phyloP scores from a whole-genome alignment of 2,888 invertebrate genomes.

The Tetranychus truncatus region DNA sequence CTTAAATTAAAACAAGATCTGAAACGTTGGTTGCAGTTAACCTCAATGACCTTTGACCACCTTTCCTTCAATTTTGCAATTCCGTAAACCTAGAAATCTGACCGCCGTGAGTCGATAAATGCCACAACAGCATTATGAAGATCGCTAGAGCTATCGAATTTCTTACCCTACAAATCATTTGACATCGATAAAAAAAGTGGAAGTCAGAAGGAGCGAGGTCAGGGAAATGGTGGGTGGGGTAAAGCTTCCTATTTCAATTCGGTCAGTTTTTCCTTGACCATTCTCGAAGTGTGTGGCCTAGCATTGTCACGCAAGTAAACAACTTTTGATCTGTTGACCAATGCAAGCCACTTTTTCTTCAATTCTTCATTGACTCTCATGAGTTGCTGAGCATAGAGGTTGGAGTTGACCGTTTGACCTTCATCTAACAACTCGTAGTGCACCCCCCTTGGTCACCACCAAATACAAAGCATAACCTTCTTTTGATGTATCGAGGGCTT shows the following conservation, averaged over 20 bases:
- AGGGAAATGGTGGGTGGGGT: too few species aligned
- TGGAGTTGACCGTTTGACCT: too few species aligned
- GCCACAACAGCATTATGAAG: background rate
- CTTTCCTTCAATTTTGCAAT: background rate
- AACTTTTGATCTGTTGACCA: too few species aligned
- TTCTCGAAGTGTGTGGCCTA: too few species aligned
- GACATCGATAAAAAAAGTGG: conserved; percentile 3
- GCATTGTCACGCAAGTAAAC: too few species aligned
- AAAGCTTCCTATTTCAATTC: conserved; percentile 21
- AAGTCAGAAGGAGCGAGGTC: conserved; percentile 24
- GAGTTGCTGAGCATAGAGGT: conserved; percentile 14
- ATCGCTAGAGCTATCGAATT: background rate
- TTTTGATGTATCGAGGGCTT: too few species aligned
- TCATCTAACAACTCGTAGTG: too few species aligned
- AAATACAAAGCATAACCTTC: too few species aligned
- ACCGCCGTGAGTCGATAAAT: background rate
- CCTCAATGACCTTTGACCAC: background rate
- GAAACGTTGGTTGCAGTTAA: background rate
- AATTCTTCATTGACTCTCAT: too few species aligned
- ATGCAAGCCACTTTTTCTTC: too few species aligned
- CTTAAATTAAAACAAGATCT: too few species aligned
- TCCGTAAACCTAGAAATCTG: background rate
- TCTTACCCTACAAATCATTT: background rate
- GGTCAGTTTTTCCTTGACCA: conserved; percentile 17
- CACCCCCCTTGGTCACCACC: too few species aligned